Evolutionary conservation across 1,140 invertebrate species (phyloP), one percentile per base, ranked within the genome.

Genomic region (Cydia pomonella): DNA sequence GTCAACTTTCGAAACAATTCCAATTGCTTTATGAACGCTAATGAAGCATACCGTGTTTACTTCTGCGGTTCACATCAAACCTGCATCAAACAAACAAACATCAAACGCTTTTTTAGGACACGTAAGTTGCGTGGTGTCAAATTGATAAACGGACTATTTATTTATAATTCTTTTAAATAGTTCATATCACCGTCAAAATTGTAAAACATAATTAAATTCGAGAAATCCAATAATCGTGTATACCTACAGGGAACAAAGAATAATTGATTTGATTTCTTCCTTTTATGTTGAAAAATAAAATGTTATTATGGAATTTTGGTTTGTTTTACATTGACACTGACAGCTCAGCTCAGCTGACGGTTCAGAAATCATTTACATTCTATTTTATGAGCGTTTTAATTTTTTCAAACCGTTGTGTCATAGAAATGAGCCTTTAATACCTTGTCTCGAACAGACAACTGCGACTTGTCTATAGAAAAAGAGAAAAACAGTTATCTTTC

Each of bases 401-500:
- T 59, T 59, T 10, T 9, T 23, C 18, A 5, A 23, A 59, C 18
- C 23, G 2, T 23, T 3, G 7, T 23, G 50, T 18, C 50, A 18
- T 18, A 53, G 5, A 53, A 18, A 23, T 10, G 16, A 59, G 53
- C 53, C 0, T 59, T 59, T 59, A 23, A 23, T 59, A 23, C 18
- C 0, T 9, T 33, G 29, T 41, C 64, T 69, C 64, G 18, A 69
- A 69, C 64, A 69, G 27, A 18, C 27, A 33, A 33, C 64, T 33
- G 64, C 64, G 64, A 69, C 64, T 41, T 69, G 64, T 33, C 64
- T 33, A 33, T 69, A 69, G 64, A 69, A 69, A 69, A 69, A 69
- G 64, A 69, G 64, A 69, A 69, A 69, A 69, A 69, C 64, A 69
- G 64, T 69, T 69, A 69, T 69, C 64, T 69, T 69, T 69, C 64